Conservation (phyloP, 2,888 invertebrate genomes). For the Drosophila mimetica region DNA sequence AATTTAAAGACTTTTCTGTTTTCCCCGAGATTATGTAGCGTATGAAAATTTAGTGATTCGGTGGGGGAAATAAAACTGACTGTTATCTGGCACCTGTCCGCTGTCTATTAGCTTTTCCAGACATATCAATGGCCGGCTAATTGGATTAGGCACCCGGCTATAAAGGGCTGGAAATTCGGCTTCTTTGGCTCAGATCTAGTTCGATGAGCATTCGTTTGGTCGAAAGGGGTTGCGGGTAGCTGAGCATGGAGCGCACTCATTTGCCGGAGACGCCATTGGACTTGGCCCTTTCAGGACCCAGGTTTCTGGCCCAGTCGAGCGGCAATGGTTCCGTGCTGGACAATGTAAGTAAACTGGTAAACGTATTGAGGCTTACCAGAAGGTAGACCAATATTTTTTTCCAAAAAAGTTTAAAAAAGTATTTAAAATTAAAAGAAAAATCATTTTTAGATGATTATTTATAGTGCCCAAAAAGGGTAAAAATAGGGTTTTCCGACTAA, state of each 20-base stretch:
- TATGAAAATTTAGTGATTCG: neutral
- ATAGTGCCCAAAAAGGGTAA: too few relatives aligned
- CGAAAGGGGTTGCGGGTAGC: conserved; percentile 30
- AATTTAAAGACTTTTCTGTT: neutral
- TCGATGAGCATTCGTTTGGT: conserved; percentile 45
- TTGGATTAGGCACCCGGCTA: conserved; percentile 50
- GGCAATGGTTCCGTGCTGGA: conserved; percentile 92
- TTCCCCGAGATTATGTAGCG: neutral
- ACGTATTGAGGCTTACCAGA: too few relatives aligned
- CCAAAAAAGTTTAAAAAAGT: too few relatives aligned
- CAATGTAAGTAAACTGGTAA: conserved; percentile 87
- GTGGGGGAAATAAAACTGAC: conserved; percentile 16
- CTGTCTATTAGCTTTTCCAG: conserved; percentile 5
- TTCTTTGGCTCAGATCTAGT: conserved; percentile 15
- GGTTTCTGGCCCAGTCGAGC: conserved; percentile 56
- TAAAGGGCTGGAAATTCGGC: conserved; percentile 37
- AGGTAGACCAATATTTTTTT: too few relatives aligned
- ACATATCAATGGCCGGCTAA: conserved; percentile 38
- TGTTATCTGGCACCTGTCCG: conserved; percentile 48
- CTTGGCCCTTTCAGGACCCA: conserved; percentile 52
- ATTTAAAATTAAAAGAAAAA: too few relatives aligned
- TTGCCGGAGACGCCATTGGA: conserved; percentile 46
- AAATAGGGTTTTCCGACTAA: too few relatives aligned
- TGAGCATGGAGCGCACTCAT: conserved; percentile 59
- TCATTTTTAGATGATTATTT: too few relatives aligned